phyloP scores from a whole-genome alignment of 2,797 vertebrate species.

The Pogoniulus pusillus region DNA sequence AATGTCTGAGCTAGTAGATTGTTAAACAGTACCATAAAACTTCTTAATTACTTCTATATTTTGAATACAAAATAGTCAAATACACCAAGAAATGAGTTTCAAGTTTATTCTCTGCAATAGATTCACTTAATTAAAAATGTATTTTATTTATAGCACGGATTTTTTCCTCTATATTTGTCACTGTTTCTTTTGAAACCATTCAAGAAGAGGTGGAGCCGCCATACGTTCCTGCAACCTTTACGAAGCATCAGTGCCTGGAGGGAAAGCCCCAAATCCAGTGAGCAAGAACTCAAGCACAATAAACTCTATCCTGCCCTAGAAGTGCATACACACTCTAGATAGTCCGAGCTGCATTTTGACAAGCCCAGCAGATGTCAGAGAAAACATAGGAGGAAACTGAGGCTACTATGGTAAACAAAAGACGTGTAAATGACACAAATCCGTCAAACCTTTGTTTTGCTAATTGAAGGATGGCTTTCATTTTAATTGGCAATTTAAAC shows the following conservation, averaged over 20 bases:
- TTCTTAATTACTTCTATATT: not conserved
- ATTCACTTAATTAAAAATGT: not conserved
- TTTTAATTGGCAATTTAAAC: slow-evolving; percentile 45
- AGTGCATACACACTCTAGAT: not conserved
- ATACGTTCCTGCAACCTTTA: not conserved
- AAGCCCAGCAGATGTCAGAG: not conserved
- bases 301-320: not conserved
- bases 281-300: not conserved
- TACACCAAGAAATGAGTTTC: not conserved
- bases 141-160: not conserved
- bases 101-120: not conserved
- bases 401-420: not conserved
- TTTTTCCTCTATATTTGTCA: not conserved
- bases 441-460: not conserved
- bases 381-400: not conserved
- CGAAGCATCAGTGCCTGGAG: not conserved
- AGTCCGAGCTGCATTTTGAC: not conserved
- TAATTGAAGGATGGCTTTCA: not conserved
- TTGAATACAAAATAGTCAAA: not conserved
- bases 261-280: not conserved
- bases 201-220: not conserved
- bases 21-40: not conserved
- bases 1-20: not conserved
- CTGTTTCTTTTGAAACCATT: not conserved
- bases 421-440: not conserved